Evolutionary conservation across 2,888 invertebrate genomes (phyloP).

Genomic region (Hipparchia sbordonii): DNA sequence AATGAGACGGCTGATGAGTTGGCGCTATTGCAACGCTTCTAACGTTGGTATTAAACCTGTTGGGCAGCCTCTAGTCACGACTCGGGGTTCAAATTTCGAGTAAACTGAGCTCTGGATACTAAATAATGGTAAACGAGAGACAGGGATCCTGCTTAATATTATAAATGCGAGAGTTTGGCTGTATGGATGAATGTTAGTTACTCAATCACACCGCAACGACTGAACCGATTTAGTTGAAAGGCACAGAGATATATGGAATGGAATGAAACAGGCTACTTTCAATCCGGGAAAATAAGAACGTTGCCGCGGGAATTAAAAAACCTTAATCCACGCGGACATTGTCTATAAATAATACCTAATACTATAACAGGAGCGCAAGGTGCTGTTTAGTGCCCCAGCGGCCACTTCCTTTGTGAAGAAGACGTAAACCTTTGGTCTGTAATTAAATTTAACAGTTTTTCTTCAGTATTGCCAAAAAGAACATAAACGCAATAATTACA

Average conservation of each 20-base stretch:
- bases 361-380: conserved; percentile 1
- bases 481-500: no score
- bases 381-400: not conserved
- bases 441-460: not conserved
- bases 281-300: no score
- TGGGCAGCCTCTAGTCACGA: conserved; percentile 66
- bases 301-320: no score
- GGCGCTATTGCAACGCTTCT: conserved; percentile 41
- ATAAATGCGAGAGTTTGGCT: no score
- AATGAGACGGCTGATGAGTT: conserved; percentile 34
- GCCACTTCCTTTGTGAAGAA: conserved; percentile 1
- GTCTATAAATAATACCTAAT: no score
- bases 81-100: conserved; percentile 64
- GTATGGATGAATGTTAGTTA: no score
- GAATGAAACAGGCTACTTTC: no score
- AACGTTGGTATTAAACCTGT: conserved; percentile 59
- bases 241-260: no score
- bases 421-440: not conserved
- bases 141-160: no score
- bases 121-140: conserved; percentile 44
- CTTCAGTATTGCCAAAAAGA: no score
- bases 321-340: no score
- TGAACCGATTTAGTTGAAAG: not conserved
- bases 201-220: not conserved
- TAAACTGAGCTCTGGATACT: conserved; percentile 51